Evolutionary conservation across 2,888 invertebrate species (phyloP), one percentile per base, ranked within the genome.

Genomic region (Pogonocherus hispidulus): DNA sequence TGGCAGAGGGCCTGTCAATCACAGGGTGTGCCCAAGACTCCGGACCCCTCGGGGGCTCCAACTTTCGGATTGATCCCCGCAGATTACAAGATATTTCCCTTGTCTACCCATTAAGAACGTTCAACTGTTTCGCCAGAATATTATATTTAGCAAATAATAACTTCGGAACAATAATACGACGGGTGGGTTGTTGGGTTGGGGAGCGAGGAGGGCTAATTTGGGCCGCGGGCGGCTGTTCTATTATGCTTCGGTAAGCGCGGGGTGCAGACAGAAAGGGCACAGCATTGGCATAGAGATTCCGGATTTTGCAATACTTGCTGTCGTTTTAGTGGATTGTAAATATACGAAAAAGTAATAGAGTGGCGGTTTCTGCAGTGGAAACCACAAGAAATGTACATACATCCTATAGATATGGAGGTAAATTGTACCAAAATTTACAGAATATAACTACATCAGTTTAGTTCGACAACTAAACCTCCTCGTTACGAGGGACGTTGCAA

Each of bases 31-130:
- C 65, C 56, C 63, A 63, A 73, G 70, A 70, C 74, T 72, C 70
- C 74, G 76, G 74, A 70, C 77, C 80, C 80, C 81, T 75, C 76
- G 81, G 78, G 82, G 78, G 78, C 71, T 63, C 67, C 67, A 76
- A 76, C 71, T 81, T 80, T 77, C 74, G 79, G 75, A 82, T 82
- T 82, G 81, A 82, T 80, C 82, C 71, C 68, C 76, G 77, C 78
- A 81, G 80, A 81, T 82, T 82, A 82, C 80, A 82, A 83, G 82
- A 82, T 78, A 79, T 82, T 80, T 74, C 76, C 74, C 75, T 76
- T 75, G 73, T 75, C 71, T 69, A 66, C 70, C 73, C 70, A 76
- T 76, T 78, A 76, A 75, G 72, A 71, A 71, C 72, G 63, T 72
- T 72, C 69, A 49, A 66, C 66, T 68, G 71, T 56, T 68, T 51